Evolutionary conservation across 92 coral and sea anemone genomes (phyloP).

Genomic region (Actinostola sp.): DNA sequence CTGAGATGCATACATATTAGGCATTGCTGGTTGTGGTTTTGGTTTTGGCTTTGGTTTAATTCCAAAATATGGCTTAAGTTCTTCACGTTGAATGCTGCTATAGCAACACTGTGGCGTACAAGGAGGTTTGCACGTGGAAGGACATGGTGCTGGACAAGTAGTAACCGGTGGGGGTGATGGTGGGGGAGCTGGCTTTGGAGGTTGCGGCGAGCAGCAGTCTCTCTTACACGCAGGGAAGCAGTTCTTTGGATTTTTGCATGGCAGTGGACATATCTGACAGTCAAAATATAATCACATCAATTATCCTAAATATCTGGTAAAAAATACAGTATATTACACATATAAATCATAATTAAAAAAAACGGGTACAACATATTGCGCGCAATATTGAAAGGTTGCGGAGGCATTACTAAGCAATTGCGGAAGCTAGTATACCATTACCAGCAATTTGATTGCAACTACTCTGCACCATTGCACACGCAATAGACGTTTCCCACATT

Average conservation of each 20-base stretch:
- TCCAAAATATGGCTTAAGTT: not conserved
- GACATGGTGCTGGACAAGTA: conserved; percentile 35
- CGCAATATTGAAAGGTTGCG: too few relatives aligned
- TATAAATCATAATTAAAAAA: too few relatives aligned
- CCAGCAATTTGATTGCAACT: too few relatives aligned
- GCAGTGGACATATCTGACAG: conserved; percentile 73
- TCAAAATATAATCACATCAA: not conserved
- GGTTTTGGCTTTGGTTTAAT: conserved; percentile 2
- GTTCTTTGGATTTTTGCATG: conserved; percentile 67
- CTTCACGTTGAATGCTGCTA: not conserved
- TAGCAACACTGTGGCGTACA: conserved; percentile 46
- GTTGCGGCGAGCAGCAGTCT: conserved; percentile 68
- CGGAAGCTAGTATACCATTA: too few relatives aligned
- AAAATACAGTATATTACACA: too few relatives aligned
- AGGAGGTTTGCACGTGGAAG: conserved; percentile 35
- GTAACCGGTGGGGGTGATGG: conserved; percentile 12
- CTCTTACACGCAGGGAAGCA: conserved; percentile 74
- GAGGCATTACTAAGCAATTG: too few relatives aligned
- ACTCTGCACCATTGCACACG: too few relatives aligned
- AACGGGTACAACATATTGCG: too few relatives aligned
- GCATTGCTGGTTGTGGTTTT: not conserved
- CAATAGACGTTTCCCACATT: too few relatives aligned
- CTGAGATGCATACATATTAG: conserved; percentile 18
- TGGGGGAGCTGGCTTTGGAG: conserved; percentile 58
- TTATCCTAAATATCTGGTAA: too few relatives aligned